Percentiles rank a stretch among this genome's conserved stretches.
These are phyloP conservation scores for Hymenochirus boettgeri DNA, from an alignment of 2,113 vertebrate species.

Conservation along the genomic window DNA sequence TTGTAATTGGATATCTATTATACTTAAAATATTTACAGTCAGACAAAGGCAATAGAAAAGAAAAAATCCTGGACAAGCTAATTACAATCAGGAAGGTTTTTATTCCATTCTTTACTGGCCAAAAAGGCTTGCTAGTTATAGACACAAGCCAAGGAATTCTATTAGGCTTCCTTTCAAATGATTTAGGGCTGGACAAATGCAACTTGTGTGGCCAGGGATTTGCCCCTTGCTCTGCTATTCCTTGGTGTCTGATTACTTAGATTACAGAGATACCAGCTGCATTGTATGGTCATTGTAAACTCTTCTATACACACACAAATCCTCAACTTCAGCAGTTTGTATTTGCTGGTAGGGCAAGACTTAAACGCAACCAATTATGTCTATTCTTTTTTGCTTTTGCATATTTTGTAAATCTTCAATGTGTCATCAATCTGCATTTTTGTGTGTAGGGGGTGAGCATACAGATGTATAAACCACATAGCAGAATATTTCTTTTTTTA, in stretches of 20 bases:
- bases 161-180: conserved; percentile 6
- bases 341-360: too few species aligned
- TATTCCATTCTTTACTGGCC: neutral
- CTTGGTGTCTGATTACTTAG: conserved; percentile 4
- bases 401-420: too few species aligned
- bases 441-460: too few species aligned
- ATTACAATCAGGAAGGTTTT: neutral
- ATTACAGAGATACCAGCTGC: conserved; percentile 4
- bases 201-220: conserved; percentile 33
- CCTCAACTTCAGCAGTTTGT: neutral
- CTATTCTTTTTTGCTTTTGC: too few species aligned
- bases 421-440: too few species aligned
- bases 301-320: neutral
- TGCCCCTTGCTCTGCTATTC: conserved; percentile 31
- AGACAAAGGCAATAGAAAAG: neutral
- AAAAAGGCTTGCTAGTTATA: conserved; percentile 6
- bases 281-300: neutral
- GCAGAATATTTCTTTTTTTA: too few species aligned
- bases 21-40: neutral
- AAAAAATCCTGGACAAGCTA: neutral
- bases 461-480: too few species aligned
- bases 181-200: conserved; percentile 1
- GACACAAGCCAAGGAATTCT: conserved; percentile 11
- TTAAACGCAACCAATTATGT: too few species aligned
- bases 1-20: neutral